Base-by-base conservation (phyloP, 2,888 invertebrate species). In the Elmis aenea region DNA sequence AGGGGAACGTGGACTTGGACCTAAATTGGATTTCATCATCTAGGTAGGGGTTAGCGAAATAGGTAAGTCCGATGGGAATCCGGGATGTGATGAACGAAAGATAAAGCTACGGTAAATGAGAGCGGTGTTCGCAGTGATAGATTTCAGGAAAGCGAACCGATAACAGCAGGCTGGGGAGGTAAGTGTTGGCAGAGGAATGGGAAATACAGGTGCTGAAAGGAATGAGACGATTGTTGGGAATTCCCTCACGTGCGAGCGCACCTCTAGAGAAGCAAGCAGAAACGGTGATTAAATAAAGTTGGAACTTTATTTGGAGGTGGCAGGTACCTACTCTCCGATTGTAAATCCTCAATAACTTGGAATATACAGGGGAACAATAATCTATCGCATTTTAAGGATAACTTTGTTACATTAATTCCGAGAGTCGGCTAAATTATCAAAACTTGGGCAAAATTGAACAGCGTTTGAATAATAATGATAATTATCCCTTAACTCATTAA, bases 11-110 rank as follows among this genome's bases (percentile, higher is more conserved):
- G 42, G 46, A 45, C 55, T 51, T 50, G 56, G 60, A 57, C 58
- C 60, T 58, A 62, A 66, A 66, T 64, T 65, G 64, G 66, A 65
- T 66, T 66, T 61, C 57, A 57, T 58, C 58, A 56, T 57, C 52
- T 50, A 46, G 46, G 48, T 46, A 45, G 50, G 42, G 37, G 47
- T 35, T 36, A 13, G 22, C 14, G 23, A 46, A 38, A 51, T 52
- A 56, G 57, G 54, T 53, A 49, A 52, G 52, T 57, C 58, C 57
- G 48, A 52, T 45, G 56, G 57, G 57, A 57, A 48, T 54, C 47
- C 30, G 43, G 51, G 44, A 45, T 45, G 55, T 55, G 59, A 58
- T 58, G 55, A 56, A 53, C 54, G 50, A 52, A 52, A 56, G 58
- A 60, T 58, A 61, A 61, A 59, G 56, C 52, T 31, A 54, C 51